Conservation (phyloP, 2,888 invertebrate genomes). For the Oligia fasciuncula region DNA sequence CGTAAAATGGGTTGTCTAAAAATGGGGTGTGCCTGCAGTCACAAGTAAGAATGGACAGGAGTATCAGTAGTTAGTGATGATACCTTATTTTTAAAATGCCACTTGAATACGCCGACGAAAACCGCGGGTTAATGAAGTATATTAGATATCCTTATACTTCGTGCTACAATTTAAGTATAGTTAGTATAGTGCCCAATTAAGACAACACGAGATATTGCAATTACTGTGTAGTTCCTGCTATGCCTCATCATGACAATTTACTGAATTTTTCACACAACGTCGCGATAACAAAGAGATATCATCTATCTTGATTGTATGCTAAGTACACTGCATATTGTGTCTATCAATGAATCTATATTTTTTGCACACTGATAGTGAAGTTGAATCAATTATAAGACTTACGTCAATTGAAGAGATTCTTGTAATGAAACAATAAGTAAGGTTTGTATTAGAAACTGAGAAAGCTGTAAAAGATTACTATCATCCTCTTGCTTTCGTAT, state of each 20-base stretch:
- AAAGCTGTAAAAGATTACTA: not conserved
- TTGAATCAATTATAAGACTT: not conserved
- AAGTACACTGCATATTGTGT: constrained; percentile 16
- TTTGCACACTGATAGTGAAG: not conserved
- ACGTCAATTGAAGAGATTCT: not conserved
- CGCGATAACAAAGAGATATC: constrained; percentile 20
- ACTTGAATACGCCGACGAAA: not conserved
- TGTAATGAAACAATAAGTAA: not conserved
- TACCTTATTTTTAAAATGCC: not conserved
- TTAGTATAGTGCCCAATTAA: constrained; percentile 33
- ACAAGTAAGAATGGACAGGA: not conserved
- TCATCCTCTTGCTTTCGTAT: not conserved
- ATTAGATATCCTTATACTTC: not conserved
- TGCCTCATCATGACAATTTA: constrained; percentile 31
- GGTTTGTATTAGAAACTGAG: not conserved
- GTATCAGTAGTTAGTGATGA: not conserved
- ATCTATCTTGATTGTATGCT: constrained; percentile 29
- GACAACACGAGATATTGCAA: constrained; percentile 46
- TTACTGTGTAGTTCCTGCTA: constrained; percentile 45
- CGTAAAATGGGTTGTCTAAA: not conserved
- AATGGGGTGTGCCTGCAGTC: not conserved
- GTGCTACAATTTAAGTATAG: constrained; percentile 12
- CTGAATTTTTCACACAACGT: constrained; percentile 34
- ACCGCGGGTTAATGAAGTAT: constrained; percentile 1
- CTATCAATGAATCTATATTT: constrained; percentile 18